A percentile compares a stretch with the other conserved stretches of the same genome.
These are phyloP conservation scores for Magallana nippona DNA, from an alignment of 2,888 invertebrate species.

Conservation along the genomic window DNA sequence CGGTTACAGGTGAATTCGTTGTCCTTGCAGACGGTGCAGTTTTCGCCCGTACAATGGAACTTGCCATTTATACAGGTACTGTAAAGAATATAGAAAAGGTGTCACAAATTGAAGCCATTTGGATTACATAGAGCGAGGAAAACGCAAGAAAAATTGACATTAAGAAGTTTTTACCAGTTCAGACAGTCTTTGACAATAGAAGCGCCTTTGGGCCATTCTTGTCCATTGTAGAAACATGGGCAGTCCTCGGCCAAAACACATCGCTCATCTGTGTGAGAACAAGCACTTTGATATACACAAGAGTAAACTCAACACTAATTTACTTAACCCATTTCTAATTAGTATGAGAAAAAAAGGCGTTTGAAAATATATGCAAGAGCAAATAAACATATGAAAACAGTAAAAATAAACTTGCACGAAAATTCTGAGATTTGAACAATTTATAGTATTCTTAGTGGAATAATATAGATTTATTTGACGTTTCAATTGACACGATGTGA, in stretches of 20 bases:
- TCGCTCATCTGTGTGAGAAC: conserved; percentile 44
- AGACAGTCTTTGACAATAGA: conserved; percentile 55
- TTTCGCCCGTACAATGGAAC: conserved; percentile 63
- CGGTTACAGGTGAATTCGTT: conserved; percentile 48
- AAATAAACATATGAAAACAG: too few species aligned
- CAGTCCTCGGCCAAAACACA: conserved; percentile 61
- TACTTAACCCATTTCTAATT: too few species aligned
- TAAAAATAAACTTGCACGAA: too few species aligned
- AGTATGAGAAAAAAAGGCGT: too few species aligned
- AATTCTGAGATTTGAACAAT: too few species aligned
- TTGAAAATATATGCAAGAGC: too few species aligned
- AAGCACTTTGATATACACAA: neutral
- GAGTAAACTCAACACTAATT: neutral
- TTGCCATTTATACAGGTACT: conserved; percentile 65
- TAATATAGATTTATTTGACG: too few species aligned
- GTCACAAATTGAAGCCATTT: too few species aligned
- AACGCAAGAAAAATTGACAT: too few species aligned
- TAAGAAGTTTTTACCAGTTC: conserved; percentile 57
- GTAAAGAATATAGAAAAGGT: neutral
- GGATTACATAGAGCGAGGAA: too few species aligned
- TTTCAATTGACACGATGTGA: neutral
- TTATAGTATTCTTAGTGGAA: too few species aligned
- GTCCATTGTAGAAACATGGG: conserved; percentile 56
- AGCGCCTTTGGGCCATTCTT: conserved; percentile 53
- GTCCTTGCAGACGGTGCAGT: conserved; percentile 51